Conservation (phyloP, 2,888 invertebrate genomes). For the Drosophila phalerata region DNA sequence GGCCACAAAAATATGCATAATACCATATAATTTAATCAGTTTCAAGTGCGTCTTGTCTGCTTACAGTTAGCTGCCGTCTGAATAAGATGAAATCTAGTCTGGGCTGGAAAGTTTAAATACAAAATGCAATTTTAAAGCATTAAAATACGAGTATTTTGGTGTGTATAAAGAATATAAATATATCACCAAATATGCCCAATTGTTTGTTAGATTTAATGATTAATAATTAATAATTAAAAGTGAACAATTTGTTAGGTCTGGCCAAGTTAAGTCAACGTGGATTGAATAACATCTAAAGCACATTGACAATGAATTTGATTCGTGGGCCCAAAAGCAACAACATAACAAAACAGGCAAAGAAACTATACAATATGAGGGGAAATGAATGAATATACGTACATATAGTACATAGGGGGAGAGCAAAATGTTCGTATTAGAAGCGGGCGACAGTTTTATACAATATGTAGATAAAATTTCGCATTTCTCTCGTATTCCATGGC, state of each 20-base stretch:
- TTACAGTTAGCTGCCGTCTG: not conserved
- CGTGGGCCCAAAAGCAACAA: constrained; percentile 17
- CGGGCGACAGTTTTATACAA: constrained; percentile 26
- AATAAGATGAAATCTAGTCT: not conserved
- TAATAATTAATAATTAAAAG: no score
- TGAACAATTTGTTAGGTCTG: constrained; percentile 18
- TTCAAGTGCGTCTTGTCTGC: constrained; percentile 40
- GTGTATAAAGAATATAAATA: not conserved
- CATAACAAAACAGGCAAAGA: not conserved
- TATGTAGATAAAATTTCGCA: constrained; percentile 21
- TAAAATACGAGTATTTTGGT: constrained; percentile 27
- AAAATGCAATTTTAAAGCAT: constrained; percentile 36
- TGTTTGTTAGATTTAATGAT: no score
- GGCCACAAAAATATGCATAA: constrained; percentile 35
- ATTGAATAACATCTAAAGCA: constrained; percentile 26
- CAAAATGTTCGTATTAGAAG: constrained; percentile 3
- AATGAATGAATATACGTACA: not conserved
- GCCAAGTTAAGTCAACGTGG: constrained; percentile 10
- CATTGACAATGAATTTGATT: constrained; percentile 30
- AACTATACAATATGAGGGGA: not conserved
- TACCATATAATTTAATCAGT: constrained; percentile 45
- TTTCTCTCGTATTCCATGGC: constrained; percentile 21
- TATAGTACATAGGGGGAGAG: not conserved
- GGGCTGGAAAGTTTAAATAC: constrained; percentile 2
- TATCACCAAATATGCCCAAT: no score